Evolutionary conservation across 2,888 invertebrate species (phyloP), one percentile per base, ranked within the genome.

Genomic region (Acleris laterana): DNA sequence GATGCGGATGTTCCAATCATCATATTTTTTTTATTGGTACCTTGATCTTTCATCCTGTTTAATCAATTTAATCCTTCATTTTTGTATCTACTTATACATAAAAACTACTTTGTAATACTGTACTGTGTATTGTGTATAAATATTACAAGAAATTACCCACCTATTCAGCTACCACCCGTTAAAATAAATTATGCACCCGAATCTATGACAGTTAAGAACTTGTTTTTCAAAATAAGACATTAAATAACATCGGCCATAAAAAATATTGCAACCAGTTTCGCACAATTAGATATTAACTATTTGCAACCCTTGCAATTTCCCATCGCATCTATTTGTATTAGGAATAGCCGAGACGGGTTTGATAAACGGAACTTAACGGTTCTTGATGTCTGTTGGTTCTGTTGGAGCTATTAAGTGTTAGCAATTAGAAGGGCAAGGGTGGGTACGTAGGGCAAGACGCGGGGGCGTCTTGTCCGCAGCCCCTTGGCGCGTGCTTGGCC

Each of bases 321-420:
- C 83, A 80, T 84, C 71, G 77, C 72, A 75, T 75, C 74, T 78
- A 72, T 77, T 74, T 76, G 74, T 72, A 72, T 75, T 74, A 72
- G 83, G 81, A 83, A 84, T 85, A 80, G 76, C 77, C 82, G 78
- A 79, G 85, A 86, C 91, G 83, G 89, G 91, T 91, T 91, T 88
- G 77, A 71, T 81, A 83, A 91, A 92, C 90, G 89, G 87, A 87
- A 88, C 84, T 82, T 92, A 93, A 93, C 92, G 92, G 92, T 89
- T 78, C 75, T 78, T 78, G 78, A 80, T 76, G 90, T 82, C 91
- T 89, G 92, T 92, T 90, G 81, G 32, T 38, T 55, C 52, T 74
- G 72, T 78, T 77, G 74, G 79, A 79, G 77, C 81, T 75, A 78
- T 80, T 79, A 76, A 80, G 68, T 71, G 63, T 78, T 74, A 77